Base-by-base conservation (phyloP, 2,888 invertebrate genomes). In the Neocrepidodera transversa region DNA sequence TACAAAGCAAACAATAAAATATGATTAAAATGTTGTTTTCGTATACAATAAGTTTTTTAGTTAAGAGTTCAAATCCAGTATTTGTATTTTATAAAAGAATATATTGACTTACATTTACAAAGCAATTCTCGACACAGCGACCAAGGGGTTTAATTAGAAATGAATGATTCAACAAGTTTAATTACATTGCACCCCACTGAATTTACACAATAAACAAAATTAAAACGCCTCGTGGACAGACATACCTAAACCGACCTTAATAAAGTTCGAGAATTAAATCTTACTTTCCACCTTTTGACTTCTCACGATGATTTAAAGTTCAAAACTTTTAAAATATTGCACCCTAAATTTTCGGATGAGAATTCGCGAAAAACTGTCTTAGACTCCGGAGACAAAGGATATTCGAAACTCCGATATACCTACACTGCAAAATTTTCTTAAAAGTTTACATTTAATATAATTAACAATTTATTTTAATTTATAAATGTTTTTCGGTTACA, bases 191-290 rank as follows among this genome's bases (percentile, higher is more conserved):
- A 45, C 45, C 35, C 26, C 17, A 42, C 45, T 54, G 54, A 54
- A 54, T 45, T 36, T 36, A 45, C 45, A 54, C 54, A 62, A 64
- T 62, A 61, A 62, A 64, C 48, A 38, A 54, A 57, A 62, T 57
- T 61, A 48, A 45, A 56, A 32, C 20, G 45, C 36, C 35, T 45
- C 14, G 45, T 13, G 11, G 28, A 32, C 14, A 48, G 42, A 13
- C 28, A 58, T 35, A 50, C 52, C 55, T 50, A n/a, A 47, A 58
- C 57, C 59, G 60, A 67, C 64, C 67, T 70, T 72, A 71, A 71
- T 71, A 67, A 73, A 75, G 72, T 75, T 75, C n/a, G 72, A 73
- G 74, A 75, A 75, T 76, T 75, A 75, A 76, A 76, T 74, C 74
- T 71, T 68, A 67, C 67, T 70, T 70, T 70, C 73, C 74, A 73